Base-by-base conservation (phyloP, 2,888 invertebrate genomes). In the Sipha maydis region DNA sequence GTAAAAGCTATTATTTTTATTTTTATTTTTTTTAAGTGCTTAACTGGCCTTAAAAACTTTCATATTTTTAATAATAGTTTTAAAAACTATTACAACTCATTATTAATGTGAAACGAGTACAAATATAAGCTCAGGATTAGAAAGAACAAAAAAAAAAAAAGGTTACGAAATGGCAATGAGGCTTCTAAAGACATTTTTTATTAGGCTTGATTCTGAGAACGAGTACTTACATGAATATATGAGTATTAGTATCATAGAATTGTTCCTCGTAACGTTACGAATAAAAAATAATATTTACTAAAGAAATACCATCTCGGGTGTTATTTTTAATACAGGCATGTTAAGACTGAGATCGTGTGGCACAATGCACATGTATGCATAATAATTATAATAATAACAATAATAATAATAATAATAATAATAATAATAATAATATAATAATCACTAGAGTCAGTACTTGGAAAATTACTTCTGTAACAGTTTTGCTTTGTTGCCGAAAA, bases 401-500 rank as follows among this genome's bases (percentile, higher is more conserved):
- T 54, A 54, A 54, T 41, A 41, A 25, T 8, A 69, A 69, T 69
- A n/a, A 67, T 67, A 11, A 3, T 21, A 14, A 56, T 21, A 56
- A 21, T 56, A 19, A 56, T 48, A 1, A 48, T 14, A 11, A 14
- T 48, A 48, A 14, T 14, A 48, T 69, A 28, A 25, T 8, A 69
- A 69, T 69, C 69, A n/a, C 3, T 28, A 1, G 25, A 28, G 69
- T 28, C 69, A 8, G 69, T 69, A 69, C 1, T 69, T n/a, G 34
- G 34, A 73, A 73, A 73, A 73, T 73, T 21, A 73, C 73, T 73
- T 38, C 7, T 34, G 21, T 34, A 73, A 73, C 56, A 14, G 56
- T 79, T 79, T 61, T 56, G 56, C 56, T 79, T 79, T 79, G 34
- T 79, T 79, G 14, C 61, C n/a, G 73, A n/a, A 61, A 38, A 67